Base-by-base conservation (phyloP, 1,140 invertebrate species). In the Heliconius hewitsoni region DNA sequence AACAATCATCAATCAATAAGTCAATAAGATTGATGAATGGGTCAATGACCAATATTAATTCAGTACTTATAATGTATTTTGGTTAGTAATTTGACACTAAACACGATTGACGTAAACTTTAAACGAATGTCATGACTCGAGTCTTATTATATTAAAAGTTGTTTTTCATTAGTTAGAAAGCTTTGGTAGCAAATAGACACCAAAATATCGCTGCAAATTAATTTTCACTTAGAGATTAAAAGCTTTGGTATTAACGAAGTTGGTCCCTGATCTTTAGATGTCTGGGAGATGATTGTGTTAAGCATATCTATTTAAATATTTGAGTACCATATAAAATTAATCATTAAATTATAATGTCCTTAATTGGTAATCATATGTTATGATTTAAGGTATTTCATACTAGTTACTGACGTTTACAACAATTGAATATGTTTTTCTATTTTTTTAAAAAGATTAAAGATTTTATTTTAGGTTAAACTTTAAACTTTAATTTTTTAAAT, bases 1-100 rank as follows among this genome's bases (percentile, higher is more conserved):
- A 16, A 81, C 86, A 89, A 89, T 91, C 89, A 93, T 94, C 85
- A 90, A 94, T 93, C 93, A 93, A 92, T 89, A 87, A 94, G 90
- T 91, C 91, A 90, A 82, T 82, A 82, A 90, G 91, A 93, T 91
- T 94, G 87, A 94, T 94, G 91, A 87, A 91, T 86, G 84, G 79
- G 81, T 82, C 84, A 77, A 86, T 52, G 16, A 46, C 50, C 88
- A 89, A 91, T 93, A 91, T 90, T 89, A 91, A 93, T 93, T 91
- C 66, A 39, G 84, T 84, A 82, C 80, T 89, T 90, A 91, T 93
- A 89, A 90, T 88, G 86, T 89, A 86, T 89, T 90, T 93, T 88
- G 82, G 83, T 78, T 83, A 81, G 84, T 94, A 93, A 93, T 94
- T 88, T 92, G 91, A 94, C 92, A 87, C 85, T 93, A 93, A 93